Percentiles rank a stretch among this genome's conserved stretches.
Evolutionary conservation across 2,113 vertebrate species (phyloP).

Genomic region (Eublepharis macularius): DNA sequence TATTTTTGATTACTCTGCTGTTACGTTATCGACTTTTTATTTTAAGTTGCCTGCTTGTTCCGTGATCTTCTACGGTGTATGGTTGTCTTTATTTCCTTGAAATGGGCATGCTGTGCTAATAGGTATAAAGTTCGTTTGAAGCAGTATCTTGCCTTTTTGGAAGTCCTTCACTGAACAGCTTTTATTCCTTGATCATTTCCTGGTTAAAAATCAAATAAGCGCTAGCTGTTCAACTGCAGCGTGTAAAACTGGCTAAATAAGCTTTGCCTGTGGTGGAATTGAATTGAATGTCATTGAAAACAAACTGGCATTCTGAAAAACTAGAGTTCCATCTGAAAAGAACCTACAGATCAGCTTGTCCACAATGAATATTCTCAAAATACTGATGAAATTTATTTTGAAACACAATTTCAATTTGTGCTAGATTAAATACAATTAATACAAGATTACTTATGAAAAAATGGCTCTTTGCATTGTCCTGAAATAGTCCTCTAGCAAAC

Average conservation of each 20-base stretch:
- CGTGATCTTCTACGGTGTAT: neutral
- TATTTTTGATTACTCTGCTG: neutral
- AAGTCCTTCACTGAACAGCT: neutral
- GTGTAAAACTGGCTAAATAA: neutral
- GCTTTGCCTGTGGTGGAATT: neutral
- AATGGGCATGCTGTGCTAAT: neutral
- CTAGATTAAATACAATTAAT: neutral
- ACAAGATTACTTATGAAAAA: neutral
- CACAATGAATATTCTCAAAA: neutral
- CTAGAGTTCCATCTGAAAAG: neutral
- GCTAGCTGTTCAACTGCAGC: neutral
- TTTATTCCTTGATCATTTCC: neutral
- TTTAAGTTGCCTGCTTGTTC: slow-evolving; percentile 13
- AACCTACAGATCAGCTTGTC: neutral
- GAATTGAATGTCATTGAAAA: neutral
- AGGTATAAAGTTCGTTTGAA: neutral
- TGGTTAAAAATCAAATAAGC: neutral
- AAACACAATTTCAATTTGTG: neutral
- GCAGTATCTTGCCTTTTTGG: neutral
- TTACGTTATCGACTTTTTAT: neutral
- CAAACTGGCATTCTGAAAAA: neutral
- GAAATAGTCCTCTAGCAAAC: neutral
- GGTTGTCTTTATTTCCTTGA: neutral
- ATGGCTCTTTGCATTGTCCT: neutral
- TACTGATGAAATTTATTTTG: neutral